Evolutionary conservation across 2,888 invertebrate species (phyloP).

Genomic region (Phyto melanocephala): DNA sequence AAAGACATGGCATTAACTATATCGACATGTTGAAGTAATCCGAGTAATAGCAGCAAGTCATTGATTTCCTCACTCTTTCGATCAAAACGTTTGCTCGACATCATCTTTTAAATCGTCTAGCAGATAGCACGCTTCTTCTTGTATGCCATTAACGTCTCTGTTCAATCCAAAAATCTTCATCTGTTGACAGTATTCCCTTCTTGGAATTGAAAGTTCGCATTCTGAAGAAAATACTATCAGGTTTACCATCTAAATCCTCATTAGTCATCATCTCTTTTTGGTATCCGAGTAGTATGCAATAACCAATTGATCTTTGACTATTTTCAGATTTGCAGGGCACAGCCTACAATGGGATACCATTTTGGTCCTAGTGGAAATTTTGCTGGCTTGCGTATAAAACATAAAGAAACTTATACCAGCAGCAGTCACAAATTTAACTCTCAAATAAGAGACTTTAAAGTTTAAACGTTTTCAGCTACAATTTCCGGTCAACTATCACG

Average conservation of each 20-base stretch:
- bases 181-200: constrained; percentile 86
- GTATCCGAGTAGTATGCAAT: constrained; percentile 85
- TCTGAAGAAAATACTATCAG: constrained; percentile 87
- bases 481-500: constrained; percentile 28
- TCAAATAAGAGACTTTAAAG: constrained; percentile 2
- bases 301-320: constrained; percentile 87
- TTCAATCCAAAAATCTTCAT: constrained; percentile 85
- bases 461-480: background rate
- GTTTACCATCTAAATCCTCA: constrained; percentile 88
- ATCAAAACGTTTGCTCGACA: constrained; percentile 87
- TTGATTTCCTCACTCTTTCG: constrained; percentile 85
- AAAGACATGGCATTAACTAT: constrained; percentile 89
- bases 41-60: constrained; percentile 85
- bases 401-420: constrained; percentile 67
- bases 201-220: constrained; percentile 88
- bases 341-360: constrained; percentile 90
- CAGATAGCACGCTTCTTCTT: constrained; percentile 85
- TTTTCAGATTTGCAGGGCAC: constrained; percentile 85
- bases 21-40: constrained; percentile 86
- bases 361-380: constrained; percentile 90
- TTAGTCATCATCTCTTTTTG: constrained; percentile 86
- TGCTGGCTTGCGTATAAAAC: constrained; percentile 83
- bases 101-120: constrained; percentile 82
- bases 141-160: constrained; percentile 85
- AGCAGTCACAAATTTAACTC: background rate